phyloP scores from a whole-genome alignment of 2,888 invertebrate species.

The Pollenia angustigena region DNA sequence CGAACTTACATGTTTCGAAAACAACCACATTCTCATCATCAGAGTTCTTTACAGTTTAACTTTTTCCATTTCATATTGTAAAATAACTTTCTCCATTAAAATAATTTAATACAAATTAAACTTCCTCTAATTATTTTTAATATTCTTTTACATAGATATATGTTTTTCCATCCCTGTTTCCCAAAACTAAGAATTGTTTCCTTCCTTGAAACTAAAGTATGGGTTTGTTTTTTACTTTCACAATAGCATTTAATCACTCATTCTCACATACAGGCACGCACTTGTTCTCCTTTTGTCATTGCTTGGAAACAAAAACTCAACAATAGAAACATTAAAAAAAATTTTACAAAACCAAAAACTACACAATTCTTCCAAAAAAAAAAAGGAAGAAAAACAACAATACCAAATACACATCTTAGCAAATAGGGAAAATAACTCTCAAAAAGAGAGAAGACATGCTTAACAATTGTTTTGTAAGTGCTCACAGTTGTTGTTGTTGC shows the following conservation, averaged over 20 bases:
- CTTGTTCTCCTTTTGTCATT: neutral
- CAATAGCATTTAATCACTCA: too few relatives aligned
- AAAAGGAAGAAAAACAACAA: constrained; percentile 2
- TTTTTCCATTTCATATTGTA: too few relatives aligned
- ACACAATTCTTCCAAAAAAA: neutral
- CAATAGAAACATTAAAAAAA: constrained; percentile 8
- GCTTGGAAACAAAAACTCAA: neutral
- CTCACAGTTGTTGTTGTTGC: neutral
- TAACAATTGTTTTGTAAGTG: constrained; percentile 44
- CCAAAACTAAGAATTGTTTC: constrained; percentile 33
- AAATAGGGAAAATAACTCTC: constrained; percentile 48
- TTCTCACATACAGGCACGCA: neutral
- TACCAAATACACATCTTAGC: constrained; percentile 24
- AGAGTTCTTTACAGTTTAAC: too few relatives aligned
- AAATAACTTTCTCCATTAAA: too few relatives aligned
- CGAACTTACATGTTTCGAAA: too few relatives aligned
- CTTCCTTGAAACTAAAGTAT: constrained; percentile 27
- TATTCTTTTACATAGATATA: too few relatives aligned
- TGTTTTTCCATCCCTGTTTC: too few relatives aligned
- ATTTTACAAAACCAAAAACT: constrained; percentile 16
- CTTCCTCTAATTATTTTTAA: too few relatives aligned
- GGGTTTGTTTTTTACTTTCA: neutral
- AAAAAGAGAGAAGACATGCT: constrained; percentile 42
- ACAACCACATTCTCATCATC: too few relatives aligned
- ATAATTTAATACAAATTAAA: too few relatives aligned